Conservation (phyloP, 2,113 vertebrate species). For the Arenaria interpres region DNA sequence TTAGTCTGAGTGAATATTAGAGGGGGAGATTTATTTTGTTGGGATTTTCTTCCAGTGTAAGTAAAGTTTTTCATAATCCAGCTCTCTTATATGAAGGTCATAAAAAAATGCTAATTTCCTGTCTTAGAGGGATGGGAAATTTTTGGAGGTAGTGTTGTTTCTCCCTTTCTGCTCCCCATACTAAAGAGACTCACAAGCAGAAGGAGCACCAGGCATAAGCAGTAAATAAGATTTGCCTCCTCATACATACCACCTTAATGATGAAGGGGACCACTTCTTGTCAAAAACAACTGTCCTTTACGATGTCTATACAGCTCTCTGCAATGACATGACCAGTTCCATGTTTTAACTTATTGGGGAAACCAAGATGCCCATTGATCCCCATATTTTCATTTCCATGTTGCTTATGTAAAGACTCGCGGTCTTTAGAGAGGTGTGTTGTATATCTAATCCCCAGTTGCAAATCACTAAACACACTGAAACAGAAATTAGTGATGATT, state of each 20-base stretch:
- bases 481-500: background rate
- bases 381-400: background rate
- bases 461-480: background rate
- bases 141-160: background rate
- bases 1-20: background rate
- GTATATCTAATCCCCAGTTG: background rate
- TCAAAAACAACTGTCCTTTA: background rate
- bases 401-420: background rate
- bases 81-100: background rate
- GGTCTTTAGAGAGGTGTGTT: background rate
- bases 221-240: background rate
- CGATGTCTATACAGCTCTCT: background rate
- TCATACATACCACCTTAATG: accelerated
- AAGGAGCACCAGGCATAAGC: background rate
- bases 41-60: background rate
- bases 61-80: background rate
- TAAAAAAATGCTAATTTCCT: background rate
- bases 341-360: background rate
- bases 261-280: background rate
- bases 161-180: background rate
- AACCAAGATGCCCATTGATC: background rate
- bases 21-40: background rate
- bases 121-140: background rate
- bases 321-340: background rate
- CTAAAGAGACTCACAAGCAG: background rate